phyloP scores from a whole-genome alignment of 2,888 invertebrate species.

The Lycia hirtaria region DNA sequence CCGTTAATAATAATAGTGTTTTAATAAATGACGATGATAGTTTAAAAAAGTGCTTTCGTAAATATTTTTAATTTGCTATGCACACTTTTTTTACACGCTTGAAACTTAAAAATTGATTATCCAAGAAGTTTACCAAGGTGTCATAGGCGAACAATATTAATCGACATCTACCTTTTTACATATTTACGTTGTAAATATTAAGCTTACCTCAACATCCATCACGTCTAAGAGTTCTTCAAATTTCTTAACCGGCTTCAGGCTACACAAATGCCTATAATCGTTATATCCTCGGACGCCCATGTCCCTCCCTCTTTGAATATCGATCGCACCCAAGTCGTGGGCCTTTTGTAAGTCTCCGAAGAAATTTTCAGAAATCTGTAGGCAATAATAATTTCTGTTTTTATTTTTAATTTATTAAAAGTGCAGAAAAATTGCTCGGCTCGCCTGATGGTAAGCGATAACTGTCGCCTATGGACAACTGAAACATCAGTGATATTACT shows the following conservation, averaged over 20 bases:
- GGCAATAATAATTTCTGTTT: too few species aligned
- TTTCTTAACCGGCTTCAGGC: slow-evolving; percentile 57
- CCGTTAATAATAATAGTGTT: too few species aligned
- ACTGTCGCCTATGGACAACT: too few species aligned
- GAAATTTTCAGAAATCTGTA: slow-evolving; percentile 65
- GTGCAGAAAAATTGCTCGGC: too few species aligned
- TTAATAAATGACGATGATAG: too few species aligned
- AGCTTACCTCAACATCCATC: slow-evolving; percentile 65
- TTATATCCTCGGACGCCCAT: slow-evolving; percentile 68
- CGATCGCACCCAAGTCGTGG: slow-evolving; percentile 60
- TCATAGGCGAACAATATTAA: too few species aligned
- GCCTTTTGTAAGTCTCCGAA: slow-evolving; percentile 61
- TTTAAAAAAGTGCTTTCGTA: too few species aligned
- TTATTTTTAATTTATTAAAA: neutral
- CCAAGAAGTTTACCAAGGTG: too few species aligned
- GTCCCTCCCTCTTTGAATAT: slow-evolving; percentile 70
- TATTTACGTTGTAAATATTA: too few species aligned
- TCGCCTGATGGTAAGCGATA: too few species aligned
- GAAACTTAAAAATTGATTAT: neutral
- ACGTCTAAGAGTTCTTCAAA: slow-evolving; percentile 67
- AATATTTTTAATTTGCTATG: slow-evolving; percentile 7
- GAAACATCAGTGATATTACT: too few species aligned
- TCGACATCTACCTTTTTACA: too few species aligned
- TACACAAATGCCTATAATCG: slow-evolving; percentile 65
- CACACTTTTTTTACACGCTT: neutral